A percentile compares a stretch with the other conserved stretches of the same genome.
Conservation (phyloP, 2,113 vertebrate species). For the Dinomys branickii region DNA sequence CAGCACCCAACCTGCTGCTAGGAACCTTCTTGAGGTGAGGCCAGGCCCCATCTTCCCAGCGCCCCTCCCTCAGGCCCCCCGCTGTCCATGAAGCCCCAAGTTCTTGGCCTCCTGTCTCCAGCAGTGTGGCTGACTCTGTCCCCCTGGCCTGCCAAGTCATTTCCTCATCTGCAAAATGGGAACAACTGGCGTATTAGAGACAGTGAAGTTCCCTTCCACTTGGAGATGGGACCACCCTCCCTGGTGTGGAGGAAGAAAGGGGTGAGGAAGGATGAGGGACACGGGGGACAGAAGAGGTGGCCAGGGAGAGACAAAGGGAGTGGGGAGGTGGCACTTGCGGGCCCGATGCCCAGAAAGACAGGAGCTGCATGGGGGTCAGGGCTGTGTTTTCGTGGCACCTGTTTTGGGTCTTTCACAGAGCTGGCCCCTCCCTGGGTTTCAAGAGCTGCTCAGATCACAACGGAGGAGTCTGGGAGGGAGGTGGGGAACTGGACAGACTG, state of each 20-base stretch:
- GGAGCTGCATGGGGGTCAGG: not conserved
- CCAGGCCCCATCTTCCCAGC: not conserved
- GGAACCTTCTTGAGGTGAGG: too few relatives aligned
- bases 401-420: conserved; percentile 80
- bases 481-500: conserved; percentile 85
- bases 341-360: not conserved
- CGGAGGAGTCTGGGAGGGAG: conserved; percentile 12
- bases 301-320: not conserved
- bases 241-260: not conserved
- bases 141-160: not conserved
- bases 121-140: not conserved
- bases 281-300: not conserved
- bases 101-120: not conserved
- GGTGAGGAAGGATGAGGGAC: not conserved
- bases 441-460: conserved; percentile 82
- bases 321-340: conserved; percentile 41
- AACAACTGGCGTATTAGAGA: not conserved
- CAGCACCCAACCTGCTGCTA: not conserved
- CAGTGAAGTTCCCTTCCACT: rapidly evolving
- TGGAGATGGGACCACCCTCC: not conserved
- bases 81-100: not conserved
- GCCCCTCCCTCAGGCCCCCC: not conserved
- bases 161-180: not conserved
- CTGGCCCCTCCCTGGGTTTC: conserved; percentile 77
- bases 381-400: conserved; percentile 66